Base-by-base conservation (phyloP, 2,797 vertebrate species). In the Bryconaethiops microstoma region DNA sequence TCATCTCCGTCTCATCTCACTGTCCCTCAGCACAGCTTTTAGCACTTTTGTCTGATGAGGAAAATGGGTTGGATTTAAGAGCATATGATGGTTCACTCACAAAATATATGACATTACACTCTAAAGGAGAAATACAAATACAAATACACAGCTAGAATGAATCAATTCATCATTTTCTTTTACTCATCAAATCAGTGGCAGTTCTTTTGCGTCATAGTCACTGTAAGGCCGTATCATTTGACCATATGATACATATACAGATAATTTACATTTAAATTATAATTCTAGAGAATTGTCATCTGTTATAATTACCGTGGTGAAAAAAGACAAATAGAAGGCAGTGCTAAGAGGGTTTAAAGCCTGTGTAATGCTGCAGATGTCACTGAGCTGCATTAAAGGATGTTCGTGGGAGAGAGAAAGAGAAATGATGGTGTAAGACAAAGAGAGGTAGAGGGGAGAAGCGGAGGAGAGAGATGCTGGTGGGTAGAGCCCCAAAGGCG, bases 401-500 rank as follows among this genome's bases (percentile, higher is more conserved):
- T 52, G 10, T 35, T 48, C 63, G 42, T 25, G 29, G 42, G n/a
- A 52, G 13, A 0, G 63, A 35, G 35, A 54, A 14, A 52, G 14
- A 0, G 45, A 77, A 78, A 77, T 60, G 16, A n/a, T 29, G 29
- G 7, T 70, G 23, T 40, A 17, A 72, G 54, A 70, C 80, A 78
- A 78, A 78, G 19, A 57, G 7, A 21, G 48, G 35, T 72, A 25
- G 52, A 42, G 40, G 57, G 57, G 45, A 45, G 23, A 54, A 48
- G 39, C 50, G 73, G 64, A 50, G 21, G 59, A 21, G 35, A 48
- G 14, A 65, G 42, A 48, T 70, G 76, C 64, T 73, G 64, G 57
- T 10, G 60, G 39, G 50, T 48, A 68, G 62, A 59, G 48, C 40
- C 68, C 64, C 64, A 65, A 25, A 84, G 70, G 63, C 63, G 42